Evolutionary conservation across 2,113 vertebrate species (phyloP), one percentile per base, ranked within the genome.

Genomic region (Vanacampus margaritifer): DNA sequence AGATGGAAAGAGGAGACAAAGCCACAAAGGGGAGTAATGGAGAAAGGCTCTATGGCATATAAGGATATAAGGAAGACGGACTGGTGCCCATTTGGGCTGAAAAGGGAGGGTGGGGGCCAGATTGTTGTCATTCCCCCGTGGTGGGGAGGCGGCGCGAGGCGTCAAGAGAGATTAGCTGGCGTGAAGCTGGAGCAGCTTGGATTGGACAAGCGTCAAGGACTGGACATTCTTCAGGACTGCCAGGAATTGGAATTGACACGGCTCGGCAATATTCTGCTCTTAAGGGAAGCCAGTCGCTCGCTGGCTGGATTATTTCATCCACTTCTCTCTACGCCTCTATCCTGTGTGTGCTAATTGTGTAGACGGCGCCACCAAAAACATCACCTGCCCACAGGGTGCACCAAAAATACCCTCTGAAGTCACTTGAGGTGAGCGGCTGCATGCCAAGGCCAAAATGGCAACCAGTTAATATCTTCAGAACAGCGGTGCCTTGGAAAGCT

Each of bases 121-220:
- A 88, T 90, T 89, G 89, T 85, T 87, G 87, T 87, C 83, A 85
- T 87, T 86, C 82, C 73, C 81, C 80, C 56, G 5, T 14, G 2
- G 6, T n/a, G 84, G 82, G 71, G 61, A 75, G 74, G 67, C 75
- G 66, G 79, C 80, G 84, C 56, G 79, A 81, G 77, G 84, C 87
- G 87, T 88, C 89, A 87, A 54, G 78, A 79, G 81, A 85, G 84
- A 90, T 89, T 89, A 89, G 87, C 73, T 21, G 36, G 75, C 45
- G 26, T 58, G 78, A 74, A 68, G 85, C 82, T 75, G 81, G 75
- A 81, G 82, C 79, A 83, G 76, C 78, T 79, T 45, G 74, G 86
- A 89, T 87, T 87, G 87, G 86, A 90, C 85, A 79, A 87, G 80
- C 84, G 87, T 89, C 89, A 87, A 68, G 74, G 63, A 66, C 35